phyloP scores from a whole-genome alignment of 2,888 invertebrate genomes.

The Drosophila anomelani region DNA sequence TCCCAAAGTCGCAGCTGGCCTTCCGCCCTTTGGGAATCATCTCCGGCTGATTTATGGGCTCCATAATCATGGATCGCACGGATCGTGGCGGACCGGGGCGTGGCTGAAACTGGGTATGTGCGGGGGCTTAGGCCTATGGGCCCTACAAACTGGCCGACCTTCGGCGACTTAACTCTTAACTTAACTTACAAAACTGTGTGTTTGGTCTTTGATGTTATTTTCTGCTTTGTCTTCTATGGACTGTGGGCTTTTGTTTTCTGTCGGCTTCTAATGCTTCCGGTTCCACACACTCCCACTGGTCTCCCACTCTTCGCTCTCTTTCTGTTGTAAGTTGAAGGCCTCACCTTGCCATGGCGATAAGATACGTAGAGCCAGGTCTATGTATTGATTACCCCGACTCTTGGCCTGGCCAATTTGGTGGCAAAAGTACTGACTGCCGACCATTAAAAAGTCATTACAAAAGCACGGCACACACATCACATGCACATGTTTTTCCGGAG shows the following conservation, averaged over 20 bases:
- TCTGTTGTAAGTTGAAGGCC: slow-evolving; percentile 53
- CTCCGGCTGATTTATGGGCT: slow-evolving; percentile 8
- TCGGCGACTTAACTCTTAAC: slow-evolving; percentile 16
- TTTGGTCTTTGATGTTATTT: slow-evolving; percentile 6
- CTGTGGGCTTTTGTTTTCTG: slow-evolving; percentile 29
- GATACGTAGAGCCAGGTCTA: slow-evolving; percentile 22
- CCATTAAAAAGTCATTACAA: slow-evolving; percentile 77
- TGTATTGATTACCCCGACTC: slow-evolving; percentile 65
- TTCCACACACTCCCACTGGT: slow-evolving; percentile 59
- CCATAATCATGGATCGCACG: slow-evolving; percentile 10
- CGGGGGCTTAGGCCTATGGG: slow-evolving; percentile 22
- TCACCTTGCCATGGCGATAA: slow-evolving; percentile 29
- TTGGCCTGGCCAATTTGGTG: slow-evolving; percentile 46
- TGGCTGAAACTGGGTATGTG: slow-evolving; percentile 5
- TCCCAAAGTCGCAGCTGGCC: slow-evolving; percentile 4
- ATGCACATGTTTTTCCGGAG: slow-evolving; percentile 8
- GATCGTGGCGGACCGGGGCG: slow-evolving; percentile 19
- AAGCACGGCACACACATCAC: slow-evolving; percentile 38
- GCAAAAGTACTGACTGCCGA: slow-evolving; percentile 60
- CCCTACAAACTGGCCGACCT: slow-evolving; percentile 29
- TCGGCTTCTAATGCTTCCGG: slow-evolving; percentile 77
- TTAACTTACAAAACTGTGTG: slow-evolving; percentile 49
- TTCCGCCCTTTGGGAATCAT: slow-evolving; percentile 14
- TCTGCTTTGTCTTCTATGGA: slow-evolving; percentile 20
- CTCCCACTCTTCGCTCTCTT: background rate